Conservation (phyloP, 2,888 invertebrate species). For the Camponotus fellah region DNA sequence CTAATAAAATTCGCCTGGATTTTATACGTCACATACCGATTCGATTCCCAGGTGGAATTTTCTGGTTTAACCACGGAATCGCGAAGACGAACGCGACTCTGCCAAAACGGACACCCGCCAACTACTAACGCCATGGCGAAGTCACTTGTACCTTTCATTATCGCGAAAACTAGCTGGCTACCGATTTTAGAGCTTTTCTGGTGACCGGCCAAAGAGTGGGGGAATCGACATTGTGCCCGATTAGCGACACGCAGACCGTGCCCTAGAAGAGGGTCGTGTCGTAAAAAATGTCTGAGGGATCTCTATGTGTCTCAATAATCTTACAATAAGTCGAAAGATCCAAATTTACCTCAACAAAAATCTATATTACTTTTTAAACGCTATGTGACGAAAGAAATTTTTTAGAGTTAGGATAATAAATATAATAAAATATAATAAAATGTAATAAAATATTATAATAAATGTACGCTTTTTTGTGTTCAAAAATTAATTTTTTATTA, state of each 20-base stretch:
- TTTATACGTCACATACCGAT: conserved; percentile 61
- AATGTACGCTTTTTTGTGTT: neutral
- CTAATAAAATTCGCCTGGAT: conserved; percentile 32
- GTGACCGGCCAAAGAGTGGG: conserved; percentile 74
- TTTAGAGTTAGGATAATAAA: neutral
- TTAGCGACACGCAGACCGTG: conserved; percentile 35
- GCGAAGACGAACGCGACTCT: conserved; percentile 71
- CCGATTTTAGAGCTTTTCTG: conserved; percentile 81
- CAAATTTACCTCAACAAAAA: neutral
- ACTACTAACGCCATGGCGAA: conserved; percentile 78
- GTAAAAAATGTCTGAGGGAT: neutral
- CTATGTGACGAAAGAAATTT: neutral
- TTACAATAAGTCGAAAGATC: neutral
- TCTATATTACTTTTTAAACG: neutral
- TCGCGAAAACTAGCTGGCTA: conserved; percentile 79
- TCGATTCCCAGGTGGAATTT: conserved; percentile 48
- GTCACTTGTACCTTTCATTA: conserved; percentile 79
- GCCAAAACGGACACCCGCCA: conserved; percentile 82
- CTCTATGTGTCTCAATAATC: neutral
- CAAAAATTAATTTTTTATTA: neutral
- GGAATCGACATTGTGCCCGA: conserved; percentile 49
- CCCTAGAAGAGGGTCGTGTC: conserved; percentile 4
- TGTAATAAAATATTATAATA: neutral
- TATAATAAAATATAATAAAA: neutral
- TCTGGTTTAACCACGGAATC: conserved; percentile 45